A percentile compares a stretch with the other conserved stretches of the same genome.
phyloP scores from a whole-genome alignment of 2,888 invertebrate genomes.

The Corbicula japonica region DNA sequence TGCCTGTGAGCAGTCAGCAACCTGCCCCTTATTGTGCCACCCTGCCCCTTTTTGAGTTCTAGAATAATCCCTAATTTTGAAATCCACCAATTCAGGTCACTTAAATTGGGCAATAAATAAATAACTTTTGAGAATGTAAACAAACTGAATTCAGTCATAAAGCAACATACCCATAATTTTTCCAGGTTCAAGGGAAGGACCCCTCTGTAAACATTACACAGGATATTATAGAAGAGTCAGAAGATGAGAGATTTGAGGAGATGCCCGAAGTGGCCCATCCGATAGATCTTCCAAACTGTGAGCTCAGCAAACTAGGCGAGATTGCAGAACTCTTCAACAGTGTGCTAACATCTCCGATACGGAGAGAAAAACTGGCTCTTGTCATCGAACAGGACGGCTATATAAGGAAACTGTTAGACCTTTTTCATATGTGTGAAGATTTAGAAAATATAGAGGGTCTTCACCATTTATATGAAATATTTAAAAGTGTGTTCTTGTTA shows the following conservation, averaged over 20 bases:
- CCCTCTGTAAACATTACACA: conserved; percentile 99
- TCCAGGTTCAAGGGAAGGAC: conserved; percentile 98
- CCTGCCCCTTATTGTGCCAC: too few relatives aligned
- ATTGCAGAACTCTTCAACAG: conserved; percentile 91
- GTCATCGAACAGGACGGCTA: conserved; percentile 98
- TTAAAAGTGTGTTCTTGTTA: conserved; percentile 99
- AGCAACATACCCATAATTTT: conserved; percentile 34
- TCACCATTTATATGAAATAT: conserved; percentile 98
- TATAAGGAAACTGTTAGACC: conserved; percentile 96
- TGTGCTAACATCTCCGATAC: conserved; percentile 93
- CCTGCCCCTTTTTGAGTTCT: too few relatives aligned
- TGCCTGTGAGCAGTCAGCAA: too few relatives aligned
- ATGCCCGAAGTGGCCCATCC: conserved; percentile 98
- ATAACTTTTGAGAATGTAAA: too few relatives aligned
- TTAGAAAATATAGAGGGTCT: conserved; percentile 95
- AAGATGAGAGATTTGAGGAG: conserved; percentile 98
- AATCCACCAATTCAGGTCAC: too few relatives aligned
- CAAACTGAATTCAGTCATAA: not conserved
- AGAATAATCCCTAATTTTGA: too few relatives aligned
- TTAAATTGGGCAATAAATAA: too few relatives aligned
- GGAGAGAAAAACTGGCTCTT: conserved; percentile 97
- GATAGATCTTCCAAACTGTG: conserved; percentile 97
- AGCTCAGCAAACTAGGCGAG: conserved; percentile 96
- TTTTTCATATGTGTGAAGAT: conserved; percentile 99
- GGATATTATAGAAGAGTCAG: conserved; percentile 86